A percentile compares a stretch with the other conserved stretches of the same genome.
Evolutionary conservation across 2,113 vertebrate genomes (phyloP).

Genomic region (Fulica atra): DNA sequence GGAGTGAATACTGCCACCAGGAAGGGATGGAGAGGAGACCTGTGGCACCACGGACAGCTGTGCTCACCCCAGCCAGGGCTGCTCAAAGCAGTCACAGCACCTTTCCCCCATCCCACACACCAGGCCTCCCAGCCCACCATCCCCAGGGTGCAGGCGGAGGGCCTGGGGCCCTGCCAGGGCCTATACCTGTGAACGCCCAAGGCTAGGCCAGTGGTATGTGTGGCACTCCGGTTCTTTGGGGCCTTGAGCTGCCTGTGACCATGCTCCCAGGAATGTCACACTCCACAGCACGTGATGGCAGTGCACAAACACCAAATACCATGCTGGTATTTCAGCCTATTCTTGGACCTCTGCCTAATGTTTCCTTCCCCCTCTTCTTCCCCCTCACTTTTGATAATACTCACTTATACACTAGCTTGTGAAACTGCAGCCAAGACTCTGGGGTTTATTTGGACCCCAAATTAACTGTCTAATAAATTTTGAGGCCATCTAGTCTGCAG

Average conservation of each 20-base stretch:
- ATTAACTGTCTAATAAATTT: background rate
- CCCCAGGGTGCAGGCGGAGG: background rate
- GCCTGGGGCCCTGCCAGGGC: background rate
- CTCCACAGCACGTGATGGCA: background rate
- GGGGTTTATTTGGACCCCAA: background rate
- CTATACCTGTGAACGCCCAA: background rate
- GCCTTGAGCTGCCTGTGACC: background rate
- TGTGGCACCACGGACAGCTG: background rate
- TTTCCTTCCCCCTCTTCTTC: background rate
- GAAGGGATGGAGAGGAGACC: too few species aligned
- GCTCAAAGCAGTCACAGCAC: background rate
- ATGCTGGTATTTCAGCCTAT: slow-evolving; percentile 5
- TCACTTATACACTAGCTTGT: background rate
- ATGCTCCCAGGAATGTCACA: slow-evolving; percentile 34
- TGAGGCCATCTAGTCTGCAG: background rate
- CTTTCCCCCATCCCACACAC: background rate
- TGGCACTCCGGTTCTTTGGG: background rate
- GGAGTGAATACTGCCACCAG: background rate
- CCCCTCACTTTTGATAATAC: slow-evolving; percentile 22
- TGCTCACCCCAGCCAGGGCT: background rate
- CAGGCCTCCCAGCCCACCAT: background rate
- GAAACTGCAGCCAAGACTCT: background rate
- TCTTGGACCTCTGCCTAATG: slow-evolving; percentile 31
- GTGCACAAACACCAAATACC: slow-evolving; percentile 27
- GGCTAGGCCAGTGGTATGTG: too few species aligned